A percentile compares a stretch with the other conserved stretches of the same genome.
phyloP scores from a whole-genome alignment of 2,888 invertebrate species.

The Agonum fuliginosum region DNA sequence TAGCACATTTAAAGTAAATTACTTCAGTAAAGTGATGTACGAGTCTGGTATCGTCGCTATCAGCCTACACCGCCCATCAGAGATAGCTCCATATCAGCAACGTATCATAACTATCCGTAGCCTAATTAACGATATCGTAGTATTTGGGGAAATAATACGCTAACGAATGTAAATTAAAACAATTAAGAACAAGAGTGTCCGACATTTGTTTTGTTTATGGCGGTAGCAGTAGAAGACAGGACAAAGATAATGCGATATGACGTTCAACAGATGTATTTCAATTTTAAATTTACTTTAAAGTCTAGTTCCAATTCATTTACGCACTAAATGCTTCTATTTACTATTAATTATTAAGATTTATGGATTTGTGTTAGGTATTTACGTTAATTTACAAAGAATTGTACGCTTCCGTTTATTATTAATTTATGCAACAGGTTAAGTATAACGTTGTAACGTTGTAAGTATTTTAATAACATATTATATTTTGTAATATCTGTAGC shows the following conservation, averaged over 20 bases:
- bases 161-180: slow-evolving; percentile 40
- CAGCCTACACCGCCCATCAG: not conserved
- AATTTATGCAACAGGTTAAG: not conserved
- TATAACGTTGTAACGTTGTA: not conserved
- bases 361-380: not conserved
- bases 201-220: slow-evolving; percentile 33
- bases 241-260: slow-evolving; percentile 23
- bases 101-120: slow-evolving; percentile 25
- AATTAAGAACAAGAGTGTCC: slow-evolving; percentile 24
- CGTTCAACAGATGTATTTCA: slow-evolving; percentile 35
- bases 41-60: no score
- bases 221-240: not conserved
- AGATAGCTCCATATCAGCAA: not conserved
- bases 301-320: slow-evolving; percentile 42
- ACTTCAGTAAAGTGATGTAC: not conserved
- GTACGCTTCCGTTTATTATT: not conserved
- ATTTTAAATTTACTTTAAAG: slow-evolving; percentile 27
- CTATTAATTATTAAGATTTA: slow-evolving; percentile 35
- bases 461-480: no score
- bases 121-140: slow-evolving; percentile 37
- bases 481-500: no score
- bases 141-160: slow-evolving; percentile 14
- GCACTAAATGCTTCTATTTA: slow-evolving; percentile 27
- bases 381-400: slow-evolving; percentile 12
- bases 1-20: slow-evolving; percentile 26